Base-by-base conservation (phyloP, 2,888 invertebrate genomes). In the Bombylius major region DNA sequence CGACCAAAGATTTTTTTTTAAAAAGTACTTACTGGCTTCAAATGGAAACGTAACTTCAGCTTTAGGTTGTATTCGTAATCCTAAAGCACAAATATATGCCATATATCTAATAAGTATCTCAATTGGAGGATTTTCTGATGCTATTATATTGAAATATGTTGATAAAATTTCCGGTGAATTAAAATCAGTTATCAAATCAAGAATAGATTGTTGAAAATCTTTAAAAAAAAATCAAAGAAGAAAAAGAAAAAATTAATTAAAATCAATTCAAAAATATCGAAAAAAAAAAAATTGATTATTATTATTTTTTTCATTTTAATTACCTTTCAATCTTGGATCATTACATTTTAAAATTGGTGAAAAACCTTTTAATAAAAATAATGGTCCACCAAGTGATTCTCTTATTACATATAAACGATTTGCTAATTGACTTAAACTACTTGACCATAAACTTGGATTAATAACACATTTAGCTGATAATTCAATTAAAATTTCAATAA, bases 181-280 rank as follows among this genome's bases (percentile, higher is more conserved):
- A 4, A 75, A 58, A 51, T 75, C 70, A 14, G 75, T 75, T 47
- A 86, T 77, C 51, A 87, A 76, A 67, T 85, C 83, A 47, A 86
- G 69, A 53, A 84, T 76, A 51, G 82, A 80, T 62, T 79, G 77
- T 62, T 84, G 86, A 14, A 86, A 70, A 58, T 85, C 86, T 83
- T 69, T 53, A 32, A 42, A 53, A 46, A 54, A 55, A 36, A 5
- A 42, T 23, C 5, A 31, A 8, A 44, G 53, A 5, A 45, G n/a
- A 50, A 33, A 47, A 39, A 14, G 1, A 36, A 36, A 8, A 6
- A 36, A 36, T n/a, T n/a, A n/a, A n/a, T n/a, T 36, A 36, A 36
- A 3, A 8, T 36, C 6, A 36, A 36, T 36, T 3, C 4, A 36
- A 36, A 36, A 36, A 36, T 36, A 23, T 23, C 23, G 23, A 23